Evolutionary conservation across 37 sponge, comb jelly and placozoan genomes (phyloP), one percentile per base, ranked within the genome.

Genomic region (Spongilla lacustris): DNA sequence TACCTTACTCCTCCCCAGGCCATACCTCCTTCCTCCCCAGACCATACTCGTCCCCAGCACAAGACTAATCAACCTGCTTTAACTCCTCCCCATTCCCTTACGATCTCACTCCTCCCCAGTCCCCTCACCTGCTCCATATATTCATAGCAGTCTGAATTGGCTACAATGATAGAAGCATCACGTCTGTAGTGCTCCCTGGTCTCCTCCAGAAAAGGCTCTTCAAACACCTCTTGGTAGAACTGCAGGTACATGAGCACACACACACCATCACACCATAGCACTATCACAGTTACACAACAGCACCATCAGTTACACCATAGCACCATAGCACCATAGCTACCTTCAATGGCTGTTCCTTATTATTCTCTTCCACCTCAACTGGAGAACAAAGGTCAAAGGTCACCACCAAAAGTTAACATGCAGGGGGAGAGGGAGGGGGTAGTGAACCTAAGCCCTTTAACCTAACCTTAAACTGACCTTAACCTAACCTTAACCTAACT

Each of bases 301-400:
- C n/a, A n/a, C n/a, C n/a, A n/a, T n/a, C n/a, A n/a, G n/a, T n/a
- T n/a, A 58, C 21, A 58, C 58, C 12, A 14, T 58, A 1, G 11
- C 1, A 17, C 58, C 19, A 58, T 58, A 17, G 41, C 6, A 41
- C 41, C 41, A 41, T 6, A 41, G 1, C 2, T 50, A 79, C 80
- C 80, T 79, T 67, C 14, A 50, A 69, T 26, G 34, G 11, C 1
- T 58, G 37, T 31, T 71, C 79, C 33, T 80, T 80, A 9, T 76
- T 58, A 28, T 75, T 82, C 78, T 91, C 91, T 67, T 69, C 83
- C 25, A 91, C 91, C 48, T 91, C 91, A 82, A 91, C 91, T 90
- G 25, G 3, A 76, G 10, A 36, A 37, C 32, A 25, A 41, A 36
- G 8, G 8, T 8, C 46, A 46, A n/a, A n/a, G n/a, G n/a, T n/a